Evolutionary conservation across 1,140 invertebrate genomes (phyloP), one percentile per base, ranked within the genome.

Genomic region (Ostrea edulis): DNA sequence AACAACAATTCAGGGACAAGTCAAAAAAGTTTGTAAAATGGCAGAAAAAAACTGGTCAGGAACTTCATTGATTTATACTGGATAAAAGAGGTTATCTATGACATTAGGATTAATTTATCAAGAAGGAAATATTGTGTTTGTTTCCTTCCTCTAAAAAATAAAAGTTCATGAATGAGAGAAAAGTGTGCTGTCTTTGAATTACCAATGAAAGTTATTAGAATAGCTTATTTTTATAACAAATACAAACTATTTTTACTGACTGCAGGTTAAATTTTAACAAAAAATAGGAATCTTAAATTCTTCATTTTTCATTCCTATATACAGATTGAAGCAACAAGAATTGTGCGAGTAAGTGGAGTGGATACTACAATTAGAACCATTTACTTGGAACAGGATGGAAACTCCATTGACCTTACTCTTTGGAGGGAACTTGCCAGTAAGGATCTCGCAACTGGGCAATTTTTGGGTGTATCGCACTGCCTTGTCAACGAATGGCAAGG

Each of bases 281-380:
- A 17, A 14, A 55, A 3, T 14, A 7, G 0, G 8, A 2, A 2
- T 2, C 11, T 55, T 4, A 3, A 68, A 68, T 2, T 68, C 20
- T n/a, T n/a, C 20, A 68, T n/a, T 68, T 68, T 25, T 22, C 9
- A 55, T 68, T 25, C 22, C 17, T 68, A n/a, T 68, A n/a, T 9
- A n/a, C n/a, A 68, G 65, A 68, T 22, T 68, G 65, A 68, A 68
- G 20, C 65, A n/a, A 68, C 65, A n/a, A 22, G 22, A 68, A 68
- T n/a, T 68, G 62, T 68, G 20, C 20, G 22, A 68, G 65, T 68
- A 9, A 68, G 9, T 22, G 65, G 65, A n/a, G 9, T n/a, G 11
- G 65, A 68, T n/a, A 68, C 65, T 8, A n/a, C 22, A 3, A 22
- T 68, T n/a, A 25, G 65, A 22, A 22, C 65, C 20, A 68, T 68